A percentile compares a stretch with the other conserved stretches of the same genome.
Conservation (phyloP, 1,140 invertebrate genomes). For the Drosophila elegans region DNA sequence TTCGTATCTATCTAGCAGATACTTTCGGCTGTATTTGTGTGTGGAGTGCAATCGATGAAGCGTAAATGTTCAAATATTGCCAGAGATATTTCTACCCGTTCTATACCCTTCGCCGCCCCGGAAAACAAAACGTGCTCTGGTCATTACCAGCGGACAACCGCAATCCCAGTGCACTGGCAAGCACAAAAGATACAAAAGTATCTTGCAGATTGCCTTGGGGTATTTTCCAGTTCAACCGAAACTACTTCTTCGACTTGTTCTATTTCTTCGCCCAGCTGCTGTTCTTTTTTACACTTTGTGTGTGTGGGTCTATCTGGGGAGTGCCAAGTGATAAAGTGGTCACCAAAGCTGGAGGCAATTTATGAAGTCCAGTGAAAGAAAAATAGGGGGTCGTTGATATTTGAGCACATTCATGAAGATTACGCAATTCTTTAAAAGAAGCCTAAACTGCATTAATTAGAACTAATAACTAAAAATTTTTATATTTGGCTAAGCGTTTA, state of each 20-base stretch:
- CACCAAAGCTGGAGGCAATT: constrained; percentile 49
- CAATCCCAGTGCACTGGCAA: constrained; percentile 54
- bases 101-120: constrained; percentile 14
- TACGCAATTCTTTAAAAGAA: no score
- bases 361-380: constrained; percentile 42
- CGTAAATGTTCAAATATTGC: constrained; percentile 81
- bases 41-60: constrained; percentile 75
- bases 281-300: constrained; percentile 11
- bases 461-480: no score
- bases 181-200: constrained; percentile 74
- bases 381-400: neutral
- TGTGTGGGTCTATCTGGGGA: constrained; percentile 32
- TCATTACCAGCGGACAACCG: constrained; percentile 66
- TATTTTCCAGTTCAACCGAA: constrained; percentile 61
- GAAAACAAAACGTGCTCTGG: constrained; percentile 72
- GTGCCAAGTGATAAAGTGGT: constrained; percentile 54
- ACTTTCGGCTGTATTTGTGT: constrained; percentile 41
- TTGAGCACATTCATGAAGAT: no score
- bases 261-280: constrained; percentile 26
- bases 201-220: constrained; percentile 73
- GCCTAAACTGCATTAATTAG: no score
- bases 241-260: constrained; percentile 49
- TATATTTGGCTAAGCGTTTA: no score
- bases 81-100: constrained; percentile 44
- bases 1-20: constrained; percentile 49